Evolutionary conservation across 2,888 invertebrate genomes (phyloP), one percentile per base, ranked within the genome.

Genomic region (Trimorus sp.): DNA sequence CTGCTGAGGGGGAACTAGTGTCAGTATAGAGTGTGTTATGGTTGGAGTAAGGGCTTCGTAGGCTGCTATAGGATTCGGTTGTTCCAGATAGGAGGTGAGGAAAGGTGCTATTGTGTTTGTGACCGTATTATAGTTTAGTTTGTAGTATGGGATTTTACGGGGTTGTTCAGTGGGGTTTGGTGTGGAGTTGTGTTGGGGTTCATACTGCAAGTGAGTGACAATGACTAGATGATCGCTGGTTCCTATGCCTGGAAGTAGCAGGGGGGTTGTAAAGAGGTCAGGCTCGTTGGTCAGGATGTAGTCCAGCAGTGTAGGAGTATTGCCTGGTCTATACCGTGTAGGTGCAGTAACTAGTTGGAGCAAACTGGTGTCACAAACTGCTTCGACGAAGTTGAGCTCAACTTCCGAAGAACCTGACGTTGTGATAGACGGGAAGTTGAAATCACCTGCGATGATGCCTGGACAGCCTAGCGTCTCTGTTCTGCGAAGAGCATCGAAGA

Each of bases 221-320:
- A 63, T 63, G 3, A 63, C 62, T 12, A 49, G 36, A 14, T 63
- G 62, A 26, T 26, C 26, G 26, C 26, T 26, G 26, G 26, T 26
- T 26, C 26, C 26, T 26, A 26, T 26, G 26, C 26, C 26, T 4
- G 26, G 26, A 26, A 26, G 26, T 3, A 26, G 26, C 4, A 26
- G 26, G 4, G 26, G 26, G n/a, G n/a, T n/a, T n/a, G n/a, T n/a
- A n/a, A n/a, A n/a, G n/a, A n/a, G n/a, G n/a, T n/a, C n/a, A n/a
- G n/a, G n/a, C n/a, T n/a, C n/a, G n/a, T n/a, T n/a, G n/a, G n/a
- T n/a, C n/a, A 26, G 12, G 3, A 63, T 26, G 6, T n/a, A 37
- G 49, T 48, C 48, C 26, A 63, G 36, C 7, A 63, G n/a, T n/a
- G n/a, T n/a, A n/a, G n/a, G n/a, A n/a, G n/a, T 63, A 8, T 63